These are phyloP conservation scores for Phoenicopterus ruber DNA, from an alignment of 2,113 vertebrate species.

Conservation along the genomic window DNA sequence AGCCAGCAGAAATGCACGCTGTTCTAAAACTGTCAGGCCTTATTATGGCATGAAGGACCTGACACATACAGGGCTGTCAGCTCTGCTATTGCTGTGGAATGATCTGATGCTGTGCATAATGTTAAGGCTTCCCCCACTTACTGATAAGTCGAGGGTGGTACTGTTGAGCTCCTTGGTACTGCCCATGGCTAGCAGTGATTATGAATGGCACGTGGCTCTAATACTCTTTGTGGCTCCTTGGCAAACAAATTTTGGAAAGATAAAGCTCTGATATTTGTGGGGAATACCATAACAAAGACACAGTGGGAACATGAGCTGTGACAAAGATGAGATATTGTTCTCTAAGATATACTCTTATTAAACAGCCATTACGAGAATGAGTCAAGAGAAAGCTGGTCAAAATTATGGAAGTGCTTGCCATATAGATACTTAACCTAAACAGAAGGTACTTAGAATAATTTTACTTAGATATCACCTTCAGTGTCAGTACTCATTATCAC, in stretches of 20 bases:
- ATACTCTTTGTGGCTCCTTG: background rate
- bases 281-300: background rate
- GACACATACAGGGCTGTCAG: background rate
- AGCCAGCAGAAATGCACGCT: background rate
- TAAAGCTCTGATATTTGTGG: background rate
- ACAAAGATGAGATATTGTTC: background rate
- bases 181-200: background rate
- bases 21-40: slow-evolving; percentile 13
- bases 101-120: no score
- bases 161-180: background rate
- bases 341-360: background rate
- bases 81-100: background rate
- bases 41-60: background rate
- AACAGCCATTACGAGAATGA: background rate
- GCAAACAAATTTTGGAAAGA: background rate
- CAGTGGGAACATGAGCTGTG: background rate
- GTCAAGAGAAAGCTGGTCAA: background rate
- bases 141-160: background rate
- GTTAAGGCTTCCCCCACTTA: background rate
- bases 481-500: background rate
- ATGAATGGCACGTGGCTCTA: background rate
- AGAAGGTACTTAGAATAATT: background rate
- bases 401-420: background rate
- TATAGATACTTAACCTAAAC: background rate
- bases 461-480: background rate